Percentiles rank a stretch among this genome's conserved stretches.
Conservation (phyloP, 2,888 invertebrate genomes). For the Halocaridina rubra region DNA sequence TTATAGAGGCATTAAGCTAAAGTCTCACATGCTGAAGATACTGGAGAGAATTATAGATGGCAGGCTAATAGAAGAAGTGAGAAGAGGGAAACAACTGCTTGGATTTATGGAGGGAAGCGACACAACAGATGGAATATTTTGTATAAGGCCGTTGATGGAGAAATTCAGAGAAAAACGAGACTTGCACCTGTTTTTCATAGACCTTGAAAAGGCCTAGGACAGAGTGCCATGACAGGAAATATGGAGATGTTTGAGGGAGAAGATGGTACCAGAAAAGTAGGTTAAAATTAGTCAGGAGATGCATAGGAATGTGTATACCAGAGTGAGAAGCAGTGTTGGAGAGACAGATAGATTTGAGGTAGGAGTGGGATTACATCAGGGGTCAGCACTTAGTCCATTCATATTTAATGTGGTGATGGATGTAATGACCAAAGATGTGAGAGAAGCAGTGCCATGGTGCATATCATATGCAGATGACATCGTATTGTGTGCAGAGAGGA, state of each 20-base stretch:
- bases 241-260: neutral
- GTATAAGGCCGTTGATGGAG: neutral
- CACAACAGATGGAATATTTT: neutral
- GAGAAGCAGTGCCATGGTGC: neutral
- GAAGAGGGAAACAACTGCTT: neutral
- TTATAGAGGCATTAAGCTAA: neutral
- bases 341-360: neutral
- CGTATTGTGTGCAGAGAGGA: neutral
- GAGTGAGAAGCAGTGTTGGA: neutral
- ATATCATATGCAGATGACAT: neutral
- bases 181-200: neutral
- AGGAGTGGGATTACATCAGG: neutral
- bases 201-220: neutral
- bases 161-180: neutral
- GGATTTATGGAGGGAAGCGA: neutral
- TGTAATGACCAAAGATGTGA: neutral
- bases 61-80: neutral
- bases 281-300: neutral
- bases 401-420: neutral
- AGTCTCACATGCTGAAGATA: neutral
- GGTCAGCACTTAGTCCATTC: neutral
- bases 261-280: neutral
- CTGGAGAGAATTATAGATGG: neutral
- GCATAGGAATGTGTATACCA: neutral
- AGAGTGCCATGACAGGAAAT: neutral